Evolutionary conservation across 2,797 vertebrate genomes (phyloP), one percentile per base, ranked within the genome.

Genomic region (Brachymystax lenok): DNA sequence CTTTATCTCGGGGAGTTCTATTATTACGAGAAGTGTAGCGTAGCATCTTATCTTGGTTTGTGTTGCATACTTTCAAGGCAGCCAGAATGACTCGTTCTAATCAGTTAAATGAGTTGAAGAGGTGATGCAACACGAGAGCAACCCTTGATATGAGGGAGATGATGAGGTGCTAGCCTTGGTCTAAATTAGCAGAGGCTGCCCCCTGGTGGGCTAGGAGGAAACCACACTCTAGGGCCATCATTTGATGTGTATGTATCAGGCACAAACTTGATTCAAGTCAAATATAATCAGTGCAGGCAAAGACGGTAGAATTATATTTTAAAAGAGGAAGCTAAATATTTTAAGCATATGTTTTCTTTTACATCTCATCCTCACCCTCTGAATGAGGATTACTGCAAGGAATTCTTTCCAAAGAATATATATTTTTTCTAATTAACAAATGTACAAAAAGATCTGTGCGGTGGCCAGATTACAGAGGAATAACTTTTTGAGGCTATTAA

Each of bases 81-180:
- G 87, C 82, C 89, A 90, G 85, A 84, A 84, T 51, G 46, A 79
- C 84, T 91, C 80, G 86, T 85, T 86, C 74, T 79, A 82, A 83
- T 75, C 52, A 19, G 69, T 73, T 54, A 78, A 81, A 86, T 86
- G 85, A 85, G 88, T 90, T 85, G 82, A 88, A 86, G 77, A 86
- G 79, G 82, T 92, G 92, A 92, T 87, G 91, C 83, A 92, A 92
- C 66, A 19, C 80, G 19, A 70, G 7, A 82, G 91, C 83, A 93
- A 91, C 87, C 63, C 73, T 0, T 19, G 70, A 28, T 63, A 24
- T 10, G 21, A 63, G 27, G 27, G 59, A 13, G 59, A 59, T 52
- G 59, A 59, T 52, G n/a, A 64, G 35, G 33, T 52, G 6, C 2
- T 13, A 69, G n/a, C 24, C n/a, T 28, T 21, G 52, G 50, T 8